phyloP scores from a whole-genome alignment of 1,140 invertebrate species.

The Aphaenogaster floridana region DNA sequence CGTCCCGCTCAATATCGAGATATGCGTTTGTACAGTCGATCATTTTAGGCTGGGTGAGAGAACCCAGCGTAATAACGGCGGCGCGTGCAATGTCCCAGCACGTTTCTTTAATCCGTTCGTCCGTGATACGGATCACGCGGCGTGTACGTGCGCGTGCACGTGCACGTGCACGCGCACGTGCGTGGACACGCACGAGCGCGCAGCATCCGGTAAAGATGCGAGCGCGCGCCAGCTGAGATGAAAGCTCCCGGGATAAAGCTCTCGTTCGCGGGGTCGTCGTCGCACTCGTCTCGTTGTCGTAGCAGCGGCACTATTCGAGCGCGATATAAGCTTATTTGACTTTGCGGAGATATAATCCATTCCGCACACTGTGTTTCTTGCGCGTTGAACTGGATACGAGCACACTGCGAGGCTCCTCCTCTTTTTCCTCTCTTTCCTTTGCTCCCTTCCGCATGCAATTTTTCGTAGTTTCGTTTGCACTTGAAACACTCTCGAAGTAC shows the following conservation, averaged over 20 bases:
- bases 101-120: constrained; percentile 65
- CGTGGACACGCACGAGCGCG: background rate
- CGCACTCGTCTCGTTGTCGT: constrained; percentile 15
- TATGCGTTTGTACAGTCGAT: constrained; percentile 28
- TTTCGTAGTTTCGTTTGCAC: constrained; percentile 54
- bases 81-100: constrained; percentile 31
- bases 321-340: constrained; percentile 70
- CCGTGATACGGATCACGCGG: constrained; percentile 35
- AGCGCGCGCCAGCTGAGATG: constrained; percentile 11
- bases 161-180: constrained; percentile 23
- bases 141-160: background rate
- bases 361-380: constrained; percentile 52
- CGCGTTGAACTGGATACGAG: constrained; percentile 50
- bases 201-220: constrained; percentile 39
- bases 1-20: constrained; percentile 31
- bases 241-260: constrained; percentile 62
- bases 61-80: constrained; percentile 17
- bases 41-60: constrained; percentile 6
- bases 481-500: constrained; percentile 48
- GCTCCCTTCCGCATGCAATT: background rate
- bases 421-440: background rate
- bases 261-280: constrained; percentile 24
- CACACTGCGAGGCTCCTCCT: background rate
- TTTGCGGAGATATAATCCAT: constrained; percentile 67
- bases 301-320: constrained; percentile 43